Evolutionary conservation across 1,140 invertebrate species (phyloP).

Genomic region (Subanguina moxae): DNA sequence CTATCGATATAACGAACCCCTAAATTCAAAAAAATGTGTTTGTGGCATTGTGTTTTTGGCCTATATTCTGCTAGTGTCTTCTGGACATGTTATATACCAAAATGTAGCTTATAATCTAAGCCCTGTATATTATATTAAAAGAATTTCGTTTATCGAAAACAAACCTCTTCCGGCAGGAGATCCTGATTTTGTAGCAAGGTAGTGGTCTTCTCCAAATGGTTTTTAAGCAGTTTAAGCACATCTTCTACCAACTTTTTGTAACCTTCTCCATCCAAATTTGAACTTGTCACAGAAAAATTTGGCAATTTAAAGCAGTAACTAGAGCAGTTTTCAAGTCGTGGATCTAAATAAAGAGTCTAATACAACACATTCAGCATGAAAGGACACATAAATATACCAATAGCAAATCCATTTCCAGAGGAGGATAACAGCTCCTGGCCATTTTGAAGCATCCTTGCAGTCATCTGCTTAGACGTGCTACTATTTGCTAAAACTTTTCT

Average conservation of each 20-base stretch:
- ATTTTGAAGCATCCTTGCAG: not conserved
- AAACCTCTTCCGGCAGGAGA: not conserved
- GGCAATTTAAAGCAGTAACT: slow-evolving; percentile 10
- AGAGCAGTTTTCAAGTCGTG: slow-evolving; percentile 3
- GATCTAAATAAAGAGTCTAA: not conserved
- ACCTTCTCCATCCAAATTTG: slow-evolving; percentile 2
- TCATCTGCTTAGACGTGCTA: not conserved
- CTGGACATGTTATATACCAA: no score
- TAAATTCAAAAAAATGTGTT: no score
- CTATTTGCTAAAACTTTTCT: not conserved
- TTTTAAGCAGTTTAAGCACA: not conserved
- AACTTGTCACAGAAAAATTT: not conserved
- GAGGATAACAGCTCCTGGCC: not conserved
- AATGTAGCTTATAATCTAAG: no score
- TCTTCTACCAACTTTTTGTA: slow-evolving; percentile 9
- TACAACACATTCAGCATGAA: no score
- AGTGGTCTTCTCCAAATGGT: slow-evolving; percentile 6
- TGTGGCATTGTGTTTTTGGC: no score
- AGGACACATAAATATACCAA: not conserved
- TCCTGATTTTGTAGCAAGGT: slow-evolving; percentile 4
- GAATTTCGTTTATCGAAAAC: no score
- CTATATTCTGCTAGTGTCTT: no score
- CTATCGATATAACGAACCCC: no score
- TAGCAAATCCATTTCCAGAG: not conserved
- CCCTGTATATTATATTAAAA: no score